phyloP scores from a whole-genome alignment of 1,140 invertebrate species.

The Lordiphosa collinella region DNA sequence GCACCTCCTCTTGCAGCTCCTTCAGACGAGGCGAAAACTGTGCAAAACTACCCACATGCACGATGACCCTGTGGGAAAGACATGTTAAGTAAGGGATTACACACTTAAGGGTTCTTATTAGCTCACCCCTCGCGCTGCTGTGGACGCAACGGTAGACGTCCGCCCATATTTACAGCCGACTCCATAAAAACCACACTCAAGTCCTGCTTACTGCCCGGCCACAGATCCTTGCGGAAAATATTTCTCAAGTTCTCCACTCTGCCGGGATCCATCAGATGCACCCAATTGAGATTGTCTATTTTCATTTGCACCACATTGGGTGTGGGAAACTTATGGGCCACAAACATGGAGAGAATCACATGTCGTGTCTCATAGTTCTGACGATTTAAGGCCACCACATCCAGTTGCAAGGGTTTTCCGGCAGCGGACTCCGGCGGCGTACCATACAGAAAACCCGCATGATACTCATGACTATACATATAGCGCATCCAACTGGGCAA shows the following conservation, averaged over 20 bases:
- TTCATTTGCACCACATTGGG: conserved; percentile 92
- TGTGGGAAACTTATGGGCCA: conserved; percentile 84
- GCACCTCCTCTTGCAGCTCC: conserved; percentile 89
- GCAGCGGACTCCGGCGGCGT: conserved; percentile 84
- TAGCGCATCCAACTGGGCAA: conserved; percentile 91
- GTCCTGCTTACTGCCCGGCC: conserved; percentile 84
- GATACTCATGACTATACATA: conserved; percentile 86
- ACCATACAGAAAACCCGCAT: conserved; percentile 89
- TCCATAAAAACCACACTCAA: conserved; percentile 91
- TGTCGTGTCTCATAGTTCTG: conserved; percentile 88
- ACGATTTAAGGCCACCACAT: conserved; percentile 88
- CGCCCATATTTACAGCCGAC: conserved; percentile 90
- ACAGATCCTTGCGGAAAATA: conserved; percentile 85
- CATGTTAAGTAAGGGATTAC: neutral
- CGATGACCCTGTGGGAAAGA: conserved; percentile 84
- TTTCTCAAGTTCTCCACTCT: conserved; percentile 86
- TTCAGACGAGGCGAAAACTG: conserved; percentile 88
- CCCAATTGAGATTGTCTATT: conserved; percentile 90
- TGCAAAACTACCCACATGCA: conserved; percentile 87
- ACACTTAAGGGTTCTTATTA: neutral
- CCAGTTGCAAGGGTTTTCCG: conserved; percentile 83
- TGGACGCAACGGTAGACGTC: conserved; percentile 88
- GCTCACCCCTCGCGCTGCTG: conserved; percentile 91
- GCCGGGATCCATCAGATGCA: conserved; percentile 77
- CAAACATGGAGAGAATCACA: conserved; percentile 83